A percentile compares a stretch with the other conserved stretches of the same genome.
Conservation (phyloP, 2,888 invertebrate genomes). For the Scaptomyza parva region DNA sequence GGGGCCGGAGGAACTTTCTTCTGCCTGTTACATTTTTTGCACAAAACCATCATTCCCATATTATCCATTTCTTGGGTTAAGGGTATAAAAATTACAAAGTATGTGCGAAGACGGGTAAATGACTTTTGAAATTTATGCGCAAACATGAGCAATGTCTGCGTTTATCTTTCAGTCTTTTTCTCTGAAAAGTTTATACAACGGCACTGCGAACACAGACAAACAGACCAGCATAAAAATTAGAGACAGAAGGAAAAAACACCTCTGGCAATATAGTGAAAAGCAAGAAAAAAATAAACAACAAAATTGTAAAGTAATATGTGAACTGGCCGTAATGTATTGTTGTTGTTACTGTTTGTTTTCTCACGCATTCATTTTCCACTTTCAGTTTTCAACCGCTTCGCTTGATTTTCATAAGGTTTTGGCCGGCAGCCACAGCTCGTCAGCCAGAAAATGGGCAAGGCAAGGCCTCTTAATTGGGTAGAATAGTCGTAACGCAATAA, state of each 20-base stretch:
- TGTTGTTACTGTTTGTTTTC: constrained; percentile 61
- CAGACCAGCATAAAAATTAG: constrained; percentile 64
- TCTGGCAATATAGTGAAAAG: constrained; percentile 4
- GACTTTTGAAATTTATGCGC: constrained; percentile 79
- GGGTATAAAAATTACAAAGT: constrained; percentile 9
- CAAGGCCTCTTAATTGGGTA: constrained; percentile 64
- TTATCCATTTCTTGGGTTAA: no score
- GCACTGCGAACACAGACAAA: constrained; percentile 62
- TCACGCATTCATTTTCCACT: constrained; percentile 78
- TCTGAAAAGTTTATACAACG: constrained; percentile 62
- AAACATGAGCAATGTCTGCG: constrained; percentile 60
- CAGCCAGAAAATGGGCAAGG: constrained; percentile 39
- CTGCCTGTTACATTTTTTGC: no score
- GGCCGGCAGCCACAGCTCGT: constrained; percentile 29
- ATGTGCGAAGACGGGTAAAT: constrained; percentile 73
- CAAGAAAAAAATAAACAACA: constrained; percentile 23
- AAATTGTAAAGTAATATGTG: constrained; percentile 30
- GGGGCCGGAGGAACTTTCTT: no score
- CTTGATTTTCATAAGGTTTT: constrained; percentile 70
- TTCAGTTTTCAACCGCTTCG: constrained; percentile 61
- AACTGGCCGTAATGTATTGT: constrained; percentile 55
- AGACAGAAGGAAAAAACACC: constrained; percentile 13
- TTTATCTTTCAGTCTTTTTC: constrained; percentile 58
- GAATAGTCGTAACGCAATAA: constrained; percentile 44
- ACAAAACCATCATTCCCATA: no score